A percentile compares a stretch with the other conserved stretches of the same genome.
phyloP scores from a whole-genome alignment of 2,888 invertebrate species.

The Conchocele bisecta region DNA sequence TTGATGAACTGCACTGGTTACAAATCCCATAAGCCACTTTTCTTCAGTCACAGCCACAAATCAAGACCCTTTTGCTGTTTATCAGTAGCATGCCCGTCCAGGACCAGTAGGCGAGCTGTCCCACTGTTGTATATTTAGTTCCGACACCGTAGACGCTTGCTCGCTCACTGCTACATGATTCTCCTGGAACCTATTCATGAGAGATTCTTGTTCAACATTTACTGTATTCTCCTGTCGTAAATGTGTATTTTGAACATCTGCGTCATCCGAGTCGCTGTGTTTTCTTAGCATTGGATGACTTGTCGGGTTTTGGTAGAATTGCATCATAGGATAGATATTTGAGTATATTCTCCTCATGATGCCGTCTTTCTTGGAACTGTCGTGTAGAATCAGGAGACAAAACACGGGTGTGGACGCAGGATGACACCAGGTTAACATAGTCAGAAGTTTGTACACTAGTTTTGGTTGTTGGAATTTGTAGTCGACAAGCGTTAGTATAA shows the following conservation, averaged over 20 bases:
- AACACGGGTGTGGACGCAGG: slow-evolving; percentile 80
- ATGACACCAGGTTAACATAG: slow-evolving; percentile 81
- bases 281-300: slow-evolving; percentile 47
- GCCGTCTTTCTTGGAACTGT: slow-evolving; percentile 64
- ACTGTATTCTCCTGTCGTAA: slow-evolving; percentile 3
- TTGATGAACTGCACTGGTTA: too few species aligned
- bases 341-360: slow-evolving; percentile 68
- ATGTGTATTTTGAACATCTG: slow-evolving; percentile 47
- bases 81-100: slow-evolving; percentile 22
- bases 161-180: not conserved
- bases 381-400: slow-evolving; percentile 72
- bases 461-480: slow-evolving; percentile 74
- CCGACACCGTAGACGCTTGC: not conserved
- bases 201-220: not conserved
- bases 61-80: too few species aligned
- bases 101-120: slow-evolving; percentile 58
- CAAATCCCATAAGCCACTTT: too few species aligned
- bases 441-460: slow-evolving; percentile 79
- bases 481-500: slow-evolving; percentile 89
- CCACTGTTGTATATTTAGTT: slow-evolving; percentile 48
- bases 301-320: slow-evolving; percentile 48
- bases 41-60: too few species aligned
- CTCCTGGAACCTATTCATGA: not conserved
- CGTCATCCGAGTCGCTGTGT: slow-evolving; percentile 36
- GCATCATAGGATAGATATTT: slow-evolving; percentile 69